These are phyloP conservation scores for Habropoda laboriosa DNA, from an alignment of 1,140 invertebrate species.

Conservation along the genomic window DNA sequence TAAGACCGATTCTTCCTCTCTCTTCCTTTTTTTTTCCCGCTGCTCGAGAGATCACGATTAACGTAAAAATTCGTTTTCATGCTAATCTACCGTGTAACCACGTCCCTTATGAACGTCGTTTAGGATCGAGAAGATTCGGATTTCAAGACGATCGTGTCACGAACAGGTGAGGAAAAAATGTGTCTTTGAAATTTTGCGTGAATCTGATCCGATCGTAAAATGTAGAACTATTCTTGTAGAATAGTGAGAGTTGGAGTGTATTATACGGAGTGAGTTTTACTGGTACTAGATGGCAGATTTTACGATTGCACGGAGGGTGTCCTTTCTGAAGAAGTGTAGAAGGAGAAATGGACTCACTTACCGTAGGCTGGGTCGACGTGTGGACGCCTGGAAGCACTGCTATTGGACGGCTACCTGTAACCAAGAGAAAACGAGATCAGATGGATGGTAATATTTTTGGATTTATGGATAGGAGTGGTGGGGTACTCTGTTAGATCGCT, in stretches of 20 bases:
- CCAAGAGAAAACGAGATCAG: background rate
- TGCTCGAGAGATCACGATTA: too few species aligned
- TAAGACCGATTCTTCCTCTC: slow-evolving; percentile 6
- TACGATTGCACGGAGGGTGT: background rate
- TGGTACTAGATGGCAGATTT: slow-evolving; percentile 2
- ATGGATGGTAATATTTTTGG: too few species aligned
- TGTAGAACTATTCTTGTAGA: background rate
- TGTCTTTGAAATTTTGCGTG: background rate
- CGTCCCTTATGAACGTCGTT: too few species aligned
- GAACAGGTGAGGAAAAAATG: background rate
- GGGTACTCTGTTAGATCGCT: too few species aligned
- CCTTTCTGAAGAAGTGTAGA: background rate
- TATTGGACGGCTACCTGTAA: slow-evolving; percentile 60
- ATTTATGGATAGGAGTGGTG: too few species aligned
- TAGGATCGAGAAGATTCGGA: too few species aligned
- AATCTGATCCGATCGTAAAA: background rate
- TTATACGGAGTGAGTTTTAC: slow-evolving; percentile 7
- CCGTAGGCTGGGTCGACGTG: slow-evolving; percentile 39
- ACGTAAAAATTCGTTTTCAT: background rate
- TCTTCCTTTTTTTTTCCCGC: background rate
- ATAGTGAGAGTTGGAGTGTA: background rate
- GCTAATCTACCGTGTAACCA: too few species aligned
- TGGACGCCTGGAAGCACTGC: slow-evolving; percentile 19
- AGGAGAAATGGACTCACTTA: slow-evolving; percentile 37
- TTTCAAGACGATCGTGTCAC: too few species aligned